A percentile compares a stretch with the other conserved stretches of the same genome.
These are phyloP conservation scores for Todus mexicanus DNA, from an alignment of 2,797 vertebrate genomes.

Conservation along the genomic window DNA sequence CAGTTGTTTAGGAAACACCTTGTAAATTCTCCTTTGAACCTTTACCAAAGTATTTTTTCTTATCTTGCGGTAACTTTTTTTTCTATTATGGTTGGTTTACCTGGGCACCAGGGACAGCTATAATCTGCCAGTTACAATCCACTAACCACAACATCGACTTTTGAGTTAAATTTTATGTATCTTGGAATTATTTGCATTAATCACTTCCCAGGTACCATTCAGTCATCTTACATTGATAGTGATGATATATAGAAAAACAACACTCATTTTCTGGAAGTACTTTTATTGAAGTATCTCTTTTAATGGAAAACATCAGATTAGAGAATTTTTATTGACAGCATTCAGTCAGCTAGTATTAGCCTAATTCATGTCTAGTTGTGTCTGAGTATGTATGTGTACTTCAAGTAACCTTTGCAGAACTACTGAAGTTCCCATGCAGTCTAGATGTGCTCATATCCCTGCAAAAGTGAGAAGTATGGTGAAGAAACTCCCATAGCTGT, in stretches of 20 bases:
- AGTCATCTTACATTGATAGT: not conserved
- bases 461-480: not conserved
- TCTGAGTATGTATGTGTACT: not conserved
- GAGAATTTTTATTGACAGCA: not conserved
- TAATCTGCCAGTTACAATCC: not conserved
- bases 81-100: not conserved
- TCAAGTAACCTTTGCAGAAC: not conserved
- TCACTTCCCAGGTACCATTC: not conserved
- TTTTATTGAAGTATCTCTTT: not conserved
- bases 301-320: not conserved
- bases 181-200: not conserved
- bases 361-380: not conserved
- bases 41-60: not conserved
- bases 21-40: not conserved
- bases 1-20: not conserved
- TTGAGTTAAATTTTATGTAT: not conserved
- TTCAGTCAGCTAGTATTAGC: not conserved
- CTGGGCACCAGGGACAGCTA: not conserved
- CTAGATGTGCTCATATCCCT: not conserved
- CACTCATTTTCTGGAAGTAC: not conserved
- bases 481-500: fast-evolving
- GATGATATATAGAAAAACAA: not conserved
- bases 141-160: not conserved
- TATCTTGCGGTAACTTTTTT: not conserved
- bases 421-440: not conserved